These are phyloP conservation scores for Pangasius krempfi DNA, from an alignment of 2,797 vertebrate species.

Conservation along the genomic window DNA sequence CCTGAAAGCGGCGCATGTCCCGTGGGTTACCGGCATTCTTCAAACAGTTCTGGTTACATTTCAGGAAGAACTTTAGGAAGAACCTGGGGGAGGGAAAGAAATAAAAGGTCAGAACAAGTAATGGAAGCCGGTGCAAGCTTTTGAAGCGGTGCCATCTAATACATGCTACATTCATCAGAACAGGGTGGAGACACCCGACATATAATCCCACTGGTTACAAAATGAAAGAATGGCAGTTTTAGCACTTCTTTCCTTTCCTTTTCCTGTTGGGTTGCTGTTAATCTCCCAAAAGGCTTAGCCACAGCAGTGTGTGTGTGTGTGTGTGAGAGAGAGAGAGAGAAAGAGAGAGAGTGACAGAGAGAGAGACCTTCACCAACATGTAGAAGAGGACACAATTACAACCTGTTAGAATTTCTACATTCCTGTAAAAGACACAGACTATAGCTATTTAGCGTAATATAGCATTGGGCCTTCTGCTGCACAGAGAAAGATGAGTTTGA, in stretches of 20 bases:
- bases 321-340: not conserved
- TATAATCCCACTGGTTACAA: constrained; percentile 26
- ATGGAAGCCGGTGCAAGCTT: constrained; percentile 17
- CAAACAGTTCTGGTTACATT: constrained; percentile 99
- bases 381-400: not conserved
- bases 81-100: constrained; percentile 81
- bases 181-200: constrained; percentile 16
- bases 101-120: constrained; percentile 24
- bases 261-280: not conserved
- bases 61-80: constrained; percentile 99
- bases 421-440: not conserved
- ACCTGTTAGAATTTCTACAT: not conserved
- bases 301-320: not conserved
- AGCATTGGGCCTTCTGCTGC: constrained; percentile 70
- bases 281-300: not conserved
- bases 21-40: constrained; percentile 98
- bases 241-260: constrained; percentile 13
- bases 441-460: not conserved
- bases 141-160: constrained; percentile 13
- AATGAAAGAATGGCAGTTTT: constrained; percentile 2
- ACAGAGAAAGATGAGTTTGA: constrained; percentile 65
- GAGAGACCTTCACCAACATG: not conserved
- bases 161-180: constrained; percentile 23
- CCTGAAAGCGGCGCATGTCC: constrained; percentile 99
- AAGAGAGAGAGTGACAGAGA: not conserved